Conservation (phyloP, 2,888 invertebrate species). For the Ametastegia equiseti region DNA sequence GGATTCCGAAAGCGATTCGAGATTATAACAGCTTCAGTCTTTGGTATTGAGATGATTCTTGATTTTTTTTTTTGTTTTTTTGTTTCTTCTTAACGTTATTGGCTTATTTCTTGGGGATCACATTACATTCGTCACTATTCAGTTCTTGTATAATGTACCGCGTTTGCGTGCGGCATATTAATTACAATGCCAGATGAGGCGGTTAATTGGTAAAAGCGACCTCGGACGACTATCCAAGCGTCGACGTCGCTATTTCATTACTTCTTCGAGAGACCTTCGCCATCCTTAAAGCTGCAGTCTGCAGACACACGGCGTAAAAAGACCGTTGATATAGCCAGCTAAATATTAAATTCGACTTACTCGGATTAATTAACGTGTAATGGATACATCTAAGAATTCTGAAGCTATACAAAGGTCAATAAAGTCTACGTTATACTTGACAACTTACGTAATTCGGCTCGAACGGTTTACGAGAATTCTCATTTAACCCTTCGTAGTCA, state of each 20-base stretch:
- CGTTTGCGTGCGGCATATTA: background rate
- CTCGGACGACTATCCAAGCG: background rate
- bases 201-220: constrained; percentile 25
- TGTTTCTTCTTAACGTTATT: background rate
- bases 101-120: background rate
- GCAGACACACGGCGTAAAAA: background rate
- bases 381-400: background rate
- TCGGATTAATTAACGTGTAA: constrained; percentile 11
- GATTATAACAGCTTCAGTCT: background rate
- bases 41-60: background rate
- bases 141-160: no score
- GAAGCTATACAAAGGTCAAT: background rate
- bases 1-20: background rate
- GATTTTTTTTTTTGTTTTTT: constrained; percentile 14
- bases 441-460: background rate
- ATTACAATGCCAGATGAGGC: constrained; percentile 4
- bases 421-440: background rate
- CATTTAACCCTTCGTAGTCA: background rate
- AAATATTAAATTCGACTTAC: constrained; percentile 8
- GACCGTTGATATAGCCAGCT: background rate
- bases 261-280: background rate
- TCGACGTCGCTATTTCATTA: background rate
- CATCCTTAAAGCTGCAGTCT: background rate
- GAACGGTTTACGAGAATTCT: background rate
- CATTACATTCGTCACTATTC: background rate